Evolutionary conservation across 2,113 vertebrate genomes (phyloP).

Genomic region (Ophthalmolycus amberensis): DNA sequence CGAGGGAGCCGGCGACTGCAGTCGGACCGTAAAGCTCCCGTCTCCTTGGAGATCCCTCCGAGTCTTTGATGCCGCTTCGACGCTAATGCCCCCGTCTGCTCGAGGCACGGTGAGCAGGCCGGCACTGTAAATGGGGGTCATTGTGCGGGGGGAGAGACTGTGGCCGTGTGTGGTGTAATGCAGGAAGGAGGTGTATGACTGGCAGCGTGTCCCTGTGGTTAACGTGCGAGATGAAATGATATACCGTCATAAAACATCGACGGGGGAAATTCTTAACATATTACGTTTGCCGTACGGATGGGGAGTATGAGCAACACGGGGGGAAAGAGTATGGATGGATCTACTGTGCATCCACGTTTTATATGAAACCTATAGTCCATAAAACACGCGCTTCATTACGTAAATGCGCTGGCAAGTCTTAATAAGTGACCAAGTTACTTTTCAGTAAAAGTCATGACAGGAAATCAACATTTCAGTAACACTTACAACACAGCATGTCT

Average conservation of each 20-base stretch:
- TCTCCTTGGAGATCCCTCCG: slow-evolving; percentile 57
- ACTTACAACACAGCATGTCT: neutral
- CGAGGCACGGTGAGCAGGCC: slow-evolving; percentile 25
- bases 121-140: slow-evolving; percentile 65
- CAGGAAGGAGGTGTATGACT: slow-evolving; percentile 47
- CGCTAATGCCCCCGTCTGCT: slow-evolving; percentile 56
- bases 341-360: neutral
- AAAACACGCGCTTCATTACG: neutral
- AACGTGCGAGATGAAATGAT: slow-evolving; percentile 54
- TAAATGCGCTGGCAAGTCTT: slow-evolving; percentile 2
- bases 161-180: slow-evolving; percentile 48
- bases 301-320: slow-evolving; percentile 15
- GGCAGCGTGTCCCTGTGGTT: slow-evolving; percentile 34
- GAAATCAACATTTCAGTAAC: neutral
- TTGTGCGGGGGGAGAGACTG: slow-evolving; percentile 54
- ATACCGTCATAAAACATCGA: slow-evolving; percentile 32
- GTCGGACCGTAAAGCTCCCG: slow-evolving; percentile 55
- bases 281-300: slow-evolving; percentile 12
- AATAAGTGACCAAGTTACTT: neutral
- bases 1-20: slow-evolving; percentile 43
- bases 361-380: slow-evolving; percentile 1
- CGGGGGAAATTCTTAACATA: slow-evolving; percentile 37
- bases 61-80: slow-evolving; percentile 63
- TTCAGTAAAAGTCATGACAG: neutral
- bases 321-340: slow-evolving; percentile 9